Evolutionary conservation across 1,140 invertebrate genomes (phyloP), one percentile per base, ranked within the genome.

Genomic region (Dendrolimus punctatus): DNA sequence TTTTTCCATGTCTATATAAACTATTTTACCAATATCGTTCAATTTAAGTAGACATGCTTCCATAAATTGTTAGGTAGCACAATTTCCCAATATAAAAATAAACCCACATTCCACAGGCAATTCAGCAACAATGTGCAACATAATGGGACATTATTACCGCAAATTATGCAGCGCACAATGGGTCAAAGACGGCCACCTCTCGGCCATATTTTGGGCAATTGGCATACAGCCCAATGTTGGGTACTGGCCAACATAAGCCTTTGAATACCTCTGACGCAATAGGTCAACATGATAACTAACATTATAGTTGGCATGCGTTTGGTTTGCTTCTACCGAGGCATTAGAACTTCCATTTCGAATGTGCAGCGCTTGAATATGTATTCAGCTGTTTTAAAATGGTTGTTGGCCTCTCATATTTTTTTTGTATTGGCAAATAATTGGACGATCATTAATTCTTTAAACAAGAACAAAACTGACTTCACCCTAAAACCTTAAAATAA

Each of bases 201-300:
- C 46, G 50, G 39, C 56, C 54, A 55, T 60, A 60, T 53, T 53
- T 60, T 50, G 49, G 46, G 49, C 58, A 55, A 60, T 60, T 60
- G 58, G 58, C 58, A 60, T 55, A 6, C 43, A 10, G 58, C 58
- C 50, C 58, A 53, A 41, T 39, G 52, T 38, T 43, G 23, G 23
- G 23, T 23, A 42, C 53, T 44, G 40, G 50, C 58, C 51, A 51
- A 44, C 44, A 45, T 46, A 53, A 46, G 51, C 51, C 23, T 50
- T 50, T 50, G 49, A 50, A 50, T 50, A 50, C 49, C 49, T 39
- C 49, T 50, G 49, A 50, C 49, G 42, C 42, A 23, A 50, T 50
- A 23, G 23, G 40, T 50, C 47, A 23, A 50, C 49, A 39, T 50
- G 49, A 10, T 50, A 50, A 40, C 49, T 48, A 48, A 48, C 46